Conservation (phyloP, 1,140 invertebrate genomes). For the Brachionus manjavacas region DNA sequence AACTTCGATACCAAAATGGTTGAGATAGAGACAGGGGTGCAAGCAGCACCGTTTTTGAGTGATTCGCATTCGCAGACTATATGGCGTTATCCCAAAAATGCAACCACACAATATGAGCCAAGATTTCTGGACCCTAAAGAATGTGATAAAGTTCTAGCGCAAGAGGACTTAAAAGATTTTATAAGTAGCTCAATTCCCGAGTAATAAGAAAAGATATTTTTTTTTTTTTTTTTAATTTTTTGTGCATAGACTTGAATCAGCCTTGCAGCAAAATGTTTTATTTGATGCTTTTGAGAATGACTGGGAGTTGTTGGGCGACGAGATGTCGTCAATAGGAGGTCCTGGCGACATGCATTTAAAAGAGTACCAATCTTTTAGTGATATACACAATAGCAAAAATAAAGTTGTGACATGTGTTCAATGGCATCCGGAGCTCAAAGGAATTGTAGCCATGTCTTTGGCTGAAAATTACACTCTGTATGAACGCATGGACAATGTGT, state of each 20-base stretch:
- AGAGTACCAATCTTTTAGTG: slow-evolving; percentile 60
- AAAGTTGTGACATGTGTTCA: slow-evolving; percentile 57
- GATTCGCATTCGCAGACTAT: slow-evolving; percentile 51
- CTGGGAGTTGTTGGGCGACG: slow-evolving; percentile 53
- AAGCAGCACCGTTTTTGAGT: slow-evolving; percentile 51
- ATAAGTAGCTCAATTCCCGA: slow-evolving; percentile 44
- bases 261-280: slow-evolving; percentile 58
- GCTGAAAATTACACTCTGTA: slow-evolving; percentile 57
- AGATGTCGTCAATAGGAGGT: slow-evolving; percentile 52
- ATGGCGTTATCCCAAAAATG: slow-evolving; percentile 55
- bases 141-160: slow-evolving; percentile 46
- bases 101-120: slow-evolving; percentile 53
- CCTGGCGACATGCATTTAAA: slow-evolving; percentile 58
- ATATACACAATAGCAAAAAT: slow-evolving; percentile 58
- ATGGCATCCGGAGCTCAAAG: slow-evolving; percentile 58
- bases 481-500: slow-evolving; percentile 55
- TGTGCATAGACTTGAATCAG: slow-evolving; percentile 51
- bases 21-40: slow-evolving; percentile 52
- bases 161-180: slow-evolving; percentile 48
- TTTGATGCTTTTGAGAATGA: slow-evolving; percentile 57
- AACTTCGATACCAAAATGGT: slow-evolving; percentile 51
- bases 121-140: slow-evolving; percentile 51
- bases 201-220: neutral
- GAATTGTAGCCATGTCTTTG: slow-evolving; percentile 56
- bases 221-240: neutral